Conservation (phyloP, 1,140 invertebrate genomes). For the Campoletis sonorensis region DNA sequence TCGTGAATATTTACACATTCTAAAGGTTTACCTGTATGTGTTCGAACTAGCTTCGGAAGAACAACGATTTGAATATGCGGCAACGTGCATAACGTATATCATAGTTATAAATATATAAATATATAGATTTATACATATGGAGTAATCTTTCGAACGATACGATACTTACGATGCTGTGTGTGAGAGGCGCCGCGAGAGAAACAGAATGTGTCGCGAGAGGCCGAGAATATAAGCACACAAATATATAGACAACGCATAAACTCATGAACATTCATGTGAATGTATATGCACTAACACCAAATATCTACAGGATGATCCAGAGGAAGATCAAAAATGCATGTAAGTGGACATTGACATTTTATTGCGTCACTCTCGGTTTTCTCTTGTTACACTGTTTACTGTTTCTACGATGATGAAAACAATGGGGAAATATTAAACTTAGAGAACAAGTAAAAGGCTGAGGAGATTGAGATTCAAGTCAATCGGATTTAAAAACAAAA, state of each 20-base stretch:
- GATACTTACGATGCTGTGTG: conserved; percentile 18
- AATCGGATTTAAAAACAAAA: too few species aligned
- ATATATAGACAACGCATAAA: not conserved
- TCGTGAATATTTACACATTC: not conserved
- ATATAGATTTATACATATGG: not conserved
- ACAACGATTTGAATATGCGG: not conserved
- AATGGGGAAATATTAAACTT: too few species aligned
- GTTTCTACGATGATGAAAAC: too few species aligned
- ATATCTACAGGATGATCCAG: too few species aligned
- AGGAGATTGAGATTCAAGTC: too few species aligned
- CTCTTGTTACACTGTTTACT: too few species aligned
- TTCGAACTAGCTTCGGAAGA: not conserved
- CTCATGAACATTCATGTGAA: not conserved
- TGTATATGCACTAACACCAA: not conserved
- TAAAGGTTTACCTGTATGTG: not conserved
- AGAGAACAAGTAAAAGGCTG: too few species aligned
- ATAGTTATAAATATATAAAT: not conserved
- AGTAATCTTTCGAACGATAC: conserved; percentile 1
- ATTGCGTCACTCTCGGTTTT: too few species aligned
- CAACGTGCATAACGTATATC: not conserved
- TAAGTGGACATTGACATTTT: too few species aligned
- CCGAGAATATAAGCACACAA: not conserved
- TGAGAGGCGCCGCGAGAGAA: conserved; percentile 9
- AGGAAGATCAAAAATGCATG: too few species aligned
- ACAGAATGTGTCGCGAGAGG: conserved; percentile 22